Conservation (phyloP, 2,113 vertebrate species). For the Laticauda colubrina region DNA sequence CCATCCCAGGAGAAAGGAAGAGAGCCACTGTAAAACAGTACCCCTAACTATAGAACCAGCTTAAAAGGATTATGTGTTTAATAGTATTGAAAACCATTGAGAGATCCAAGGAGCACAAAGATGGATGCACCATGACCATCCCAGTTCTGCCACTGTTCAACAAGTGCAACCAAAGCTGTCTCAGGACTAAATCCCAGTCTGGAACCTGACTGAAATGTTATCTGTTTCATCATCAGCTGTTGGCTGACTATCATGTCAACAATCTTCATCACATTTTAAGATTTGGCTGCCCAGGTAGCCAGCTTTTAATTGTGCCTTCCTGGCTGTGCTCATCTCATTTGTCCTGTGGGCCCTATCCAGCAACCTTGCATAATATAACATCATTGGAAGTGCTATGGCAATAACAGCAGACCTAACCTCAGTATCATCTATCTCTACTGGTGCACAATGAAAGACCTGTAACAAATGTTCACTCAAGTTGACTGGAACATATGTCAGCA, state of each 20-base stretch:
- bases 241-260: neutral
- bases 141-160: neutral
- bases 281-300: neutral
- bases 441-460: neutral
- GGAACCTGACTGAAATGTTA: neutral
- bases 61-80: neutral
- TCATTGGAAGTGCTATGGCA: neutral
- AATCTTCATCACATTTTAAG: neutral
- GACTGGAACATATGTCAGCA: neutral
- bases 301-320: neutral
- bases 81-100: neutral
- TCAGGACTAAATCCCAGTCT: neutral
- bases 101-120: neutral
- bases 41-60: neutral
- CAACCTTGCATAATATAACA: neutral
- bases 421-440: neutral
- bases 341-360: neutral
- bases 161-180: neutral
- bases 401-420: neutral
- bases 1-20: neutral
- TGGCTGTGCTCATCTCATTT: neutral
- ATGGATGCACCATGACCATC: neutral
- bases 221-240: neutral
- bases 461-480: neutral
- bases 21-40: neutral